Base-by-base conservation (phyloP, 2,797 vertebrate genomes). In the Harpagifer antarcticus region DNA sequence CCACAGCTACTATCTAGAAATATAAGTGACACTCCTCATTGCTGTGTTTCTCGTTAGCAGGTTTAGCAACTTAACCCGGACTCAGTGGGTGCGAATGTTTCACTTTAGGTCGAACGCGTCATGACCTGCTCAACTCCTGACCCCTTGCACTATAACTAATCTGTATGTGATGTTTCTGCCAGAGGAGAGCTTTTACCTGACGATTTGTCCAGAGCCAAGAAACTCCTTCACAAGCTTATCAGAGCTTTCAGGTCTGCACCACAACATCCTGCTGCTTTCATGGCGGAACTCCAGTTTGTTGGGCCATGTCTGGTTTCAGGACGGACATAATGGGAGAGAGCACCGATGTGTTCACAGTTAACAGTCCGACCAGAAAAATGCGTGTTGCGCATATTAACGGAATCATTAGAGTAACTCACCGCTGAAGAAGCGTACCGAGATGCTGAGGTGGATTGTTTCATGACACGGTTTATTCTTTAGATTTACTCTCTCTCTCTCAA, bases 201-300 rank as follows among this genome's bases (percentile, higher is more conserved):
- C 88, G 6, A 90, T 66, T 10, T 89, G 81, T 82, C 94, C 95
- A 9, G 92, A 88, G 82, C 93, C 93, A 78, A 97, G 85, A 63
- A 96, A 95, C 86, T 96, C 93, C 56, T 92, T 92, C 54, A 95
- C 79, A 71, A 95, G 94, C 92, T 94, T 93, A 92, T 95, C 95
- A 0, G 94, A 92, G 74, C 92, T 92, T 11, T 93, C 92, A 58
- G 86, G 81, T 88, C 94, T 84, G 82, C 72, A 92, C 92, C 92
- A 93, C 89, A 92, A 86, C 94, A 95, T 93, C 71, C 90, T 93
- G 73, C 45, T 78, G 75, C 45, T 78, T 69, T 89, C 88, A 50
- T 53, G 12, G 42, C 85, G 84, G 94, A 91, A 94, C 85, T 27
- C 4, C 23, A 16, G 57, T 55, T 0, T 64, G 43, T 8, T 4